Conservation (phyloP, 1,140 invertebrate genomes). For the Eciton burchellii region DNA sequence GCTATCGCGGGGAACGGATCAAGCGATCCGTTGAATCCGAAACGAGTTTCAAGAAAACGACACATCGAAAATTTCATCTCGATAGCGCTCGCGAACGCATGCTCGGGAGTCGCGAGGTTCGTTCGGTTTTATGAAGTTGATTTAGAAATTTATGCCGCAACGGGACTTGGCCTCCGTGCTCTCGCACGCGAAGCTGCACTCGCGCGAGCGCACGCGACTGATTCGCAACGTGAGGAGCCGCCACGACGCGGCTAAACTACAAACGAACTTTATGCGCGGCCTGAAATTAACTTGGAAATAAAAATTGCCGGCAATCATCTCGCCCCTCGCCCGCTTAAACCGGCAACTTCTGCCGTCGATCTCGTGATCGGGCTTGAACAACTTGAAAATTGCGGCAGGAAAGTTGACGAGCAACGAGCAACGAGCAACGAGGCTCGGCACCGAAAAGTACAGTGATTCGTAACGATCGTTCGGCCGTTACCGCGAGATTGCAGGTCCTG, state of each 20-base stretch:
- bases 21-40: too few species aligned
- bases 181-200: constrained; percentile 19
- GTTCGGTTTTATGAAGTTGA: neutral
- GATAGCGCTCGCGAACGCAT: neutral
- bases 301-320: constrained; percentile 43
- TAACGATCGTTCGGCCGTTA: constrained; percentile 30
- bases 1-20: neutral
- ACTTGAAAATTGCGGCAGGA: constrained; percentile 19
- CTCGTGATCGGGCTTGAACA: constrained; percentile 56
- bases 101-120: constrained; percentile 6
- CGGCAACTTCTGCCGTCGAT: constrained; percentile 49
- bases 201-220: constrained; percentile 24
- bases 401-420: constrained; percentile 40
- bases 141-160: constrained; percentile 40
- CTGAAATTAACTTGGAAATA: constrained; percentile 41
- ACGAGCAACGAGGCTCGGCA: too few species aligned
- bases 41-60: neutral
- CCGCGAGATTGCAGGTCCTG: neutral
- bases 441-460: constrained; percentile 26
- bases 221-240: constrained; percentile 15
- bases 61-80: constrained; percentile 24
- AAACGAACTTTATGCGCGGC: constrained; percentile 46
- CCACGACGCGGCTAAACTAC: constrained; percentile 33
- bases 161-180: constrained; percentile 19
- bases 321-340: neutral